phyloP scores from a whole-genome alignment of 2,113 vertebrate species.

The Petaurus breviceps region DNA sequence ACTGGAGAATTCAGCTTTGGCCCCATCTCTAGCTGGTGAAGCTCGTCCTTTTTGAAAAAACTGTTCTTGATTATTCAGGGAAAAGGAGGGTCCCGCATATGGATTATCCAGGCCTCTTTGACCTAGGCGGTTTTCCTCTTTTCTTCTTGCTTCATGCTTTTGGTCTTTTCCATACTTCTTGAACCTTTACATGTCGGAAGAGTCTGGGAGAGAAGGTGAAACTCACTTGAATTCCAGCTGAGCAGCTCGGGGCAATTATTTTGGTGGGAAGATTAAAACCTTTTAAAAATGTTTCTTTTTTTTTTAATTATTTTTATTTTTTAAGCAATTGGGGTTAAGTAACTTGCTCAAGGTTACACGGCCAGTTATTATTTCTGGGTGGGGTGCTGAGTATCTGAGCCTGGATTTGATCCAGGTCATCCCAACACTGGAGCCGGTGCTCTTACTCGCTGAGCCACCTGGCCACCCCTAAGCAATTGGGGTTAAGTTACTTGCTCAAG shows the following conservation, averaged over 20 bases:
- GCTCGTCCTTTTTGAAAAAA: background rate
- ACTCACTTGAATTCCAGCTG: background rate
- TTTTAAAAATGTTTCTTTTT: too few species aligned
- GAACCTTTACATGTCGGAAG: background rate
- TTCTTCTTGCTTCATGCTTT: conserved; percentile 4
- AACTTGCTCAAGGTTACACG: too few species aligned
- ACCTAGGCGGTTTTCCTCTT: background rate
- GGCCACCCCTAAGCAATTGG: too few species aligned
- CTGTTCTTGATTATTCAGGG: background rate
- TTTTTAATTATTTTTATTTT: too few species aligned
- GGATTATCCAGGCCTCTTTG: background rate
- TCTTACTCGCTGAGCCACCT: too few species aligned
- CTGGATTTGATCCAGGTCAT: too few species aligned
- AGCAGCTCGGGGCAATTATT: background rate
- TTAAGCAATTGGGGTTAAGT: too few species aligned
- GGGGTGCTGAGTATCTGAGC: too few species aligned
- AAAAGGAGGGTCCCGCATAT: background rate
- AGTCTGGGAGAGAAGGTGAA: background rate
- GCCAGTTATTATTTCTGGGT: too few species aligned
- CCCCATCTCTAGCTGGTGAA: background rate
- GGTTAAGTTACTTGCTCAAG: too few species aligned
- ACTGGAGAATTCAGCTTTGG: conserved; percentile 9
- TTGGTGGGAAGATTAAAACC: background rate
- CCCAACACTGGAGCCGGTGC: too few species aligned
- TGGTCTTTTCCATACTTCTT: background rate